phyloP scores from a whole-genome alignment of 2,113 vertebrate species.

The Ramphastos sulfuratus region DNA sequence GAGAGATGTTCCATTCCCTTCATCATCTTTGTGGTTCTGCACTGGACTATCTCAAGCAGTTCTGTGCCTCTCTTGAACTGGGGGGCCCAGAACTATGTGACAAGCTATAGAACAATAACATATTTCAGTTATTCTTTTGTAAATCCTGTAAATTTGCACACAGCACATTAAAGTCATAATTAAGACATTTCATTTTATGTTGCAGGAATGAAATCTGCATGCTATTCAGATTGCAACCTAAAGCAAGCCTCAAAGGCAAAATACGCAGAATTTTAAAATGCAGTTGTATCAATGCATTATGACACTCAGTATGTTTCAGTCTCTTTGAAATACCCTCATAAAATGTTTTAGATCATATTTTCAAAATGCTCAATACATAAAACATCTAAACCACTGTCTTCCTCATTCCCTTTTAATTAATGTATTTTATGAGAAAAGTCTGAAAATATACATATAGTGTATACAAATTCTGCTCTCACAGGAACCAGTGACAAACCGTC shows the following conservation, averaged over 20 bases:
- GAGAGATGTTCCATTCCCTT: no score
- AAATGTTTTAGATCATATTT: background rate
- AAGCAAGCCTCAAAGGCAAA: background rate
- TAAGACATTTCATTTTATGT: background rate
- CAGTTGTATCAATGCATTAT: background rate
- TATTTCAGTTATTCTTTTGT: background rate
- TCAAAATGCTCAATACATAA: background rate
- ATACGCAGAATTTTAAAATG: background rate
- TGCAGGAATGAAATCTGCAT: background rate
- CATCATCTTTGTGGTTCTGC: no score
- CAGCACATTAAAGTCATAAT: background rate
- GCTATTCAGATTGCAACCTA: background rate
- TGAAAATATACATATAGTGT: background rate
- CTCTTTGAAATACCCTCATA: background rate
- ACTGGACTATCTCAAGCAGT: no score
- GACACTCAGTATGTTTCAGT: background rate
- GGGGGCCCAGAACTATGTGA: background rate
- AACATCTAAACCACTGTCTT: background rate
- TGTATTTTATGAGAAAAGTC: background rate
- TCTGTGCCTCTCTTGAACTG: no score
- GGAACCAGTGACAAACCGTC: background rate
- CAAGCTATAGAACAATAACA: background rate
- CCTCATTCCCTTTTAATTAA: background rate
- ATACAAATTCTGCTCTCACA: background rate
- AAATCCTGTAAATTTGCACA: background rate